Base-by-base conservation (phyloP, 2,113 vertebrate species). In the Forbesichthys papilliferus region DNA sequence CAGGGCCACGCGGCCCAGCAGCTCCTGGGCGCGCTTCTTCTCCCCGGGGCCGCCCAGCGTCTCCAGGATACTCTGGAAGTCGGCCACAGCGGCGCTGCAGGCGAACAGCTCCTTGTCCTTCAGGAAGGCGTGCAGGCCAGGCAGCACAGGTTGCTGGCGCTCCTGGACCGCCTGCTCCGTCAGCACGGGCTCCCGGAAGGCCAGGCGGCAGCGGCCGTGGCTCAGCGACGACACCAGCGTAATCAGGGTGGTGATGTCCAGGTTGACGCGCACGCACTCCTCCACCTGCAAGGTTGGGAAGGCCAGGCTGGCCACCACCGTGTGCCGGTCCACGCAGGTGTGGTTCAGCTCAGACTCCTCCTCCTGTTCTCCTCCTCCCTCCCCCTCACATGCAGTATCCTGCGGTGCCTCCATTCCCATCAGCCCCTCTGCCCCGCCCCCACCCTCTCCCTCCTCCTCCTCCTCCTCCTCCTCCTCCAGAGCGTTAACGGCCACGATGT, bases 231-330 rank as follows among this genome's bases (percentile, higher is more conserved):
- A 99, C 47, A 99, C 96, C 0, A 95, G 96, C 0, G 96, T 95
- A 83, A 99, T 98, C 65, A 99, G 91, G 0, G 96, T 96, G 1
- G 97, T 98, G 85, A 99, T 98, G 87, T 99, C 97, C 76, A 99
- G 84, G 86, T 99, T 99, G n/a, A 94, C 92, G 2, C 94, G 92
- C 0, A 47, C 93, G 82, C 97, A 99, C 66, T 92, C 87, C 0
- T 94, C 94, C 2, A 95, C 91, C 75, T 94, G 95, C 57, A 96
- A 93, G 0, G 90, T 90, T 0, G 96, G 97, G 80, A 99, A 98
- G 0, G 95, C 93, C 81, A 98, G 64, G 48, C 92, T 93, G 33
- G 93, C 96, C 47, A 98, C 90, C 12, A 97, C 91, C 1, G 91
- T 95, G 59, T 91, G 85, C 1, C 94, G 86, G 69, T 97, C 96